Percentiles rank a stretch among this genome's conserved stretches.
Conservation (phyloP, 2,797 vertebrate species). For the Scyliorhinus canicula region DNA sequence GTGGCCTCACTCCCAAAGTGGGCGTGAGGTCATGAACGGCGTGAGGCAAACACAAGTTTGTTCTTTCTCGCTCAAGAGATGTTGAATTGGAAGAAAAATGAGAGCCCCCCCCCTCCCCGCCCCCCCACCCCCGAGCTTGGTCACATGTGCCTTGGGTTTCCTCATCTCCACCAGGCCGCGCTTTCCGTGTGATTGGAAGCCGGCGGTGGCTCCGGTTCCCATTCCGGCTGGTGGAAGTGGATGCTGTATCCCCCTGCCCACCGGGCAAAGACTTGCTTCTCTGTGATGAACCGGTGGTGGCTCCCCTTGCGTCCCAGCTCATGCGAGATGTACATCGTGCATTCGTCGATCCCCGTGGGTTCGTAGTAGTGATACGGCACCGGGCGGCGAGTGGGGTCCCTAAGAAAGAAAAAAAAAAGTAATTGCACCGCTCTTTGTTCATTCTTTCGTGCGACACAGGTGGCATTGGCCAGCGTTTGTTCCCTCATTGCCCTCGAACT, state of each 20-base stretch:
- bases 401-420: slow-evolving; percentile 51
- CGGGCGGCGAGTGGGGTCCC: slow-evolving; percentile 76
- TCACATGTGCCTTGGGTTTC: accelerated
- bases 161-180: slow-evolving; percentile 51
- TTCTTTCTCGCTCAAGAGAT: no score
- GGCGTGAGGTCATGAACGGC: no score
- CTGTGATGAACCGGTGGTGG: slow-evolving; percentile 95
- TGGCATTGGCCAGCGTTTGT: no score
- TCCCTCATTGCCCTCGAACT: no score
- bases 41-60: no score
- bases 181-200: slow-evolving; percentile 49
- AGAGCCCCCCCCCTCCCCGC: no score
- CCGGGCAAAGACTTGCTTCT: slow-evolving; percentile 88
- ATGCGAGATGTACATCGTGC: slow-evolving; percentile 93
- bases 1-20: background rate
- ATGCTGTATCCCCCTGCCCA: slow-evolving; percentile 93
- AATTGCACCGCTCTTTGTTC: background rate
- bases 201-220: slow-evolving; percentile 73
- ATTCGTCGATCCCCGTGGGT: slow-evolving; percentile 82
- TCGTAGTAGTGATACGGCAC: slow-evolving; percentile 98
- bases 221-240: slow-evolving; percentile 91
- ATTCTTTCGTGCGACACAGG: no score
- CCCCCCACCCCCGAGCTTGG: background rate
- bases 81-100: background rate
- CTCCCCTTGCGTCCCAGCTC: slow-evolving; percentile 89